Conservation (phyloP, 2,888 invertebrate genomes). For the Tipula unca region DNA sequence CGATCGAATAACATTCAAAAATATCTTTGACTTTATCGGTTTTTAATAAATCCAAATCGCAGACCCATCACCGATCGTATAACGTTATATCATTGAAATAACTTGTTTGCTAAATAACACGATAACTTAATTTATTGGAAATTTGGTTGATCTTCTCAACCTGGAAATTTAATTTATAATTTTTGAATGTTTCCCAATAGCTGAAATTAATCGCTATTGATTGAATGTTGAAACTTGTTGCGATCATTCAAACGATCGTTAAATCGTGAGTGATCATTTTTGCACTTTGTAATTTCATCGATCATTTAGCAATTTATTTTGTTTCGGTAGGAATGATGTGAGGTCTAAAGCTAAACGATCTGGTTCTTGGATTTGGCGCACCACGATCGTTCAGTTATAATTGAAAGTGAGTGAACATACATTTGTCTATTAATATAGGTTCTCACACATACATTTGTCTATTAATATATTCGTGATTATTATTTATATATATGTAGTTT, state of each 20-base stretch:
- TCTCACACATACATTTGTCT: neutral
- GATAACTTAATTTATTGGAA: neutral
- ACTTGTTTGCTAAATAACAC: neutral
- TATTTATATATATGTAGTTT: neutral
- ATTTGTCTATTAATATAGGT: neutral
- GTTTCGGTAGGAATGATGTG: no score
- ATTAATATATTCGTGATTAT: neutral
- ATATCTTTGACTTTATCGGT: no score
- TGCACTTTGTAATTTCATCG: neutral
- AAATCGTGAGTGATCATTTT: neutral
- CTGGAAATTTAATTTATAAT: neutral
- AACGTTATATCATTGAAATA: neutral
- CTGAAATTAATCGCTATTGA: neutral
- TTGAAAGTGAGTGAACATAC: neutral
- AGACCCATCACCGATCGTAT: no score
- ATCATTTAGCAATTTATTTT: neutral
- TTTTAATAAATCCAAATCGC: no score
- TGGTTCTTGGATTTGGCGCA: no score
- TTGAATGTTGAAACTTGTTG: neutral
- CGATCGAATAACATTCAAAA: no score
- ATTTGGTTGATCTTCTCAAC: neutral
- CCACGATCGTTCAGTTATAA: no score
- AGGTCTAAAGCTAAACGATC: no score
- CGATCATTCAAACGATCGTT: neutral
- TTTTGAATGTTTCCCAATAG: neutral